Evolutionary conservation across 2,888 invertebrate species (phyloP), one percentile per base, ranked within the genome.

Genomic region (Teleogryllus oceanicus): DNA sequence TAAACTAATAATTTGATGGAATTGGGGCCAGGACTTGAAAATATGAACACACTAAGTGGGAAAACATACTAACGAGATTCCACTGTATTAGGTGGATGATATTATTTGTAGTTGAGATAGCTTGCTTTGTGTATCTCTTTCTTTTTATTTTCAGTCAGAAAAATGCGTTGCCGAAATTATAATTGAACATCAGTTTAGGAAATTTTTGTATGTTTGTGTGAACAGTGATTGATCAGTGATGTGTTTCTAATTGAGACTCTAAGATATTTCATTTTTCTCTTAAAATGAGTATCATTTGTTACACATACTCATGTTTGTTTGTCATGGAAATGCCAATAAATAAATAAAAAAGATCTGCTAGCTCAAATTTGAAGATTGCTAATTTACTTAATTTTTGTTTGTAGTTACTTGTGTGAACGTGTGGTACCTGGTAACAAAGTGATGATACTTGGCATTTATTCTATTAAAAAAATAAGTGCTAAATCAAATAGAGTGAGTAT

Each of bases 381-480:
- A 11, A 74, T 74, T 74, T 11, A 20, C 11, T 16, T 74, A 11
- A 74, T 16, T 13, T 74, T 21, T 74, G n/a, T 74, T 21, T 74
- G 74, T 21, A 74, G 11, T 16, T 16, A 20, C 86, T 88, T 99
- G 80, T 98, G 98, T 86, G 99, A 99, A 87, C 91, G 93, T 83
- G 95, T 97, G 20, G 97, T 98, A 0, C 99, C 99, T 12, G 99
- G 99, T 1, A 99, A 99, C 84, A 90, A 97, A 80, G 96, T 99
- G 21, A 92, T 94, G 2, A 92, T 99, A 82, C 91, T 98, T 82
- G 99, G 99, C 5, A 95, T 99, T 83, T 99, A 95, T 87, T 98
- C 97, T 2, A 99, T 99, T 84, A 97, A 96, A 86, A 98, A 97
- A 88, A 90, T 93, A 51, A 89, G 87, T 90, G 51, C 80, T 20